These are phyloP conservation scores for Zosterops lateralis DNA, from an alignment of 2,113 vertebrate species.

Conservation along the genomic window DNA sequence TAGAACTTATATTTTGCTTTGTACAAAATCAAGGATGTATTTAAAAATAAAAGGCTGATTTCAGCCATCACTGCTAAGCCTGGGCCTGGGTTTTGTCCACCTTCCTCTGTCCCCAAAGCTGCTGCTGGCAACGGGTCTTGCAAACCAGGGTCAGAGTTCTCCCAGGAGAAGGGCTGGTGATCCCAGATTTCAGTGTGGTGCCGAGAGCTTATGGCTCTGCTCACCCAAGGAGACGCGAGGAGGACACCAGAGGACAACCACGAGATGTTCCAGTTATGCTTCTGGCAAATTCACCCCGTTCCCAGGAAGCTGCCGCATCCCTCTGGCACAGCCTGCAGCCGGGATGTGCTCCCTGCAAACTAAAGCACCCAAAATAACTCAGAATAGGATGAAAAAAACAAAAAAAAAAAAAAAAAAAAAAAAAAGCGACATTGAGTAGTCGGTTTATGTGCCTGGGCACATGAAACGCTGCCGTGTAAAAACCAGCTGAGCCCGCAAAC, in stretches of 20 bases:
- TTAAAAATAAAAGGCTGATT: not conserved
- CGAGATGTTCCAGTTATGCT: not conserved
- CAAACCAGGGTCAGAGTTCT: not conserved
- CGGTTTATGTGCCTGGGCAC: not conserved
- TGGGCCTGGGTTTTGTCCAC: not conserved
- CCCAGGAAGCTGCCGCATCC: not conserved
- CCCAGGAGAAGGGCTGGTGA: not conserved
- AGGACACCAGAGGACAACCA: not conserved
- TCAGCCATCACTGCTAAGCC: not conserved
- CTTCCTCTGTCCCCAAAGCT: not conserved
- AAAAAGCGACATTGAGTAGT: accelerated
- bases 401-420: not conserved
- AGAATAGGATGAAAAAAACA: no score
- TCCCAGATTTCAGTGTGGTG: accelerated
- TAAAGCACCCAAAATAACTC: not conserved
- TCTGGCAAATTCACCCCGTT: not conserved
- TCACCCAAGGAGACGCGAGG: not conserved
- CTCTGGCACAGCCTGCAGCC: not conserved
- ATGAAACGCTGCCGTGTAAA: not conserved
- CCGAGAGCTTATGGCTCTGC: not conserved
- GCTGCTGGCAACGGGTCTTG: accelerated
- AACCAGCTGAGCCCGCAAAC: not conserved
- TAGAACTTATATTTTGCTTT: not conserved
- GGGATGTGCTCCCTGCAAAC: not conserved
- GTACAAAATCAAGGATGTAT: not conserved